phyloP scores from a whole-genome alignment of 2,888 invertebrate genomes.

The Phyllotreta cruciferae region DNA sequence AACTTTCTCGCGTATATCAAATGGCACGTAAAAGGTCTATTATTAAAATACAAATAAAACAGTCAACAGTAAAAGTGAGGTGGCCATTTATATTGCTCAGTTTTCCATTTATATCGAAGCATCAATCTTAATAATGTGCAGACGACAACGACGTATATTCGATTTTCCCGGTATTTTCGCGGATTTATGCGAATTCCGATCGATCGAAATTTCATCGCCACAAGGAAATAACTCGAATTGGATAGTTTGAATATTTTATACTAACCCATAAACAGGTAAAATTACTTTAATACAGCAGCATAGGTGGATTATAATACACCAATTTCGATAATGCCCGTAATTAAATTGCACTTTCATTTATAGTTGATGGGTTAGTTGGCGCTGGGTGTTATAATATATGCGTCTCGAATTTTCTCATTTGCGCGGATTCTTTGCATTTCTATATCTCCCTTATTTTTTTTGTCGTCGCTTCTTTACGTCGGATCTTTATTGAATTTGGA shows the following conservation, averaged over 20 bases:
- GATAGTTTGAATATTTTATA: no score
- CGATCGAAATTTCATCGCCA: conserved; percentile 11
- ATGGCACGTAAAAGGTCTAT: conserved; percentile 39
- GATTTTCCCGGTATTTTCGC: conserved; percentile 5
- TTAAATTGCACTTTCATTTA: no score
- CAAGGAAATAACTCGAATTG: neutral
- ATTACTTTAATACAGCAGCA: no score
- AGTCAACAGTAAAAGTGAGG: conserved; percentile 31
- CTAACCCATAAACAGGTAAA: no score
- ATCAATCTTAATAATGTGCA: conserved; percentile 36
- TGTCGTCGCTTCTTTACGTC: conserved; percentile 53
- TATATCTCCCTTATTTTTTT: conserved; percentile 42
- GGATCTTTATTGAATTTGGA: conserved; percentile 58
- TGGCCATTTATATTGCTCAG: conserved; percentile 34
- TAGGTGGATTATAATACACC: no score
- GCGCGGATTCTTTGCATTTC: conserved; percentile 41
- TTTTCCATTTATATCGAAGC: conserved; percentile 26
- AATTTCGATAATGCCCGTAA: no score
- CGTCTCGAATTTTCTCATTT: conserved; percentile 10
- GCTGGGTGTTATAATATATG: neutral
- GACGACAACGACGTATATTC: conserved; percentile 25
- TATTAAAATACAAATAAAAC: conserved; percentile 36
- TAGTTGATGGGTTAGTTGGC: no score
- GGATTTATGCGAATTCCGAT: neutral
- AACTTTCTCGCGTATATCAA: conserved; percentile 38